Evolutionary conservation across 2,888 invertebrate species (phyloP), one percentile per base, ranked within the genome.

Genomic region (Eremobia ochroleuca): DNA sequence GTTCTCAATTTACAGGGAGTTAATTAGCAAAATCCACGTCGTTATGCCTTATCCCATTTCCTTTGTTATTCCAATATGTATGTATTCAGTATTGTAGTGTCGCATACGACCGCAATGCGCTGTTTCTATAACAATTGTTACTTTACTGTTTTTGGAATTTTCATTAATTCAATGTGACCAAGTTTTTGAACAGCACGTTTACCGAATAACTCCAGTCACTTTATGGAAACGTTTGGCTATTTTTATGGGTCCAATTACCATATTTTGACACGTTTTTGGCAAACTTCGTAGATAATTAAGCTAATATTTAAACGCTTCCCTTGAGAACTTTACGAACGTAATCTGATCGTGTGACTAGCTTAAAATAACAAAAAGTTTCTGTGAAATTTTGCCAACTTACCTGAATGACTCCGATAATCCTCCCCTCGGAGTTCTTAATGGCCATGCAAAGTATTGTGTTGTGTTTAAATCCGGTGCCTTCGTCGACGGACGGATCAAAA

Each of bases 391-490:
- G 61, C 37, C 40, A 73, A 72, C 89, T 93, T 91, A 97, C 97
- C 96, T 98, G 98, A 93, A 99, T 99, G 72, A 99, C 99, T 75
- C 99, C 99, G 91, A 99, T 98, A 88, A 99, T 99, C 93, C 98
- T 98, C 73, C 98, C 98, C 85, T 98, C 97, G 1, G 99, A 99
- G 95, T 99, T 99, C 96, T 99, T 99, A 91, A 99, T 99, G 73
- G 99, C 99, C 99, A 99, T 99, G 94, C 99, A 99, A 49, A 99
- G 97, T 88, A 99, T 98, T 85, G 98, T 98, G 92, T 98, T 98
- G 96, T 99, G 99, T 90, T 97, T 98, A 97, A 99, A 99, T 81
- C 97, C 97, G 61, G 98, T 97, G 73, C 97, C 98, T 64, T 98
- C 98, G 94, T 99, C 99, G 65, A 98, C 98, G 58, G 98, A 98